Conservation (phyloP, 2,797 vertebrate species). For the Clarias pachynema region DNA sequence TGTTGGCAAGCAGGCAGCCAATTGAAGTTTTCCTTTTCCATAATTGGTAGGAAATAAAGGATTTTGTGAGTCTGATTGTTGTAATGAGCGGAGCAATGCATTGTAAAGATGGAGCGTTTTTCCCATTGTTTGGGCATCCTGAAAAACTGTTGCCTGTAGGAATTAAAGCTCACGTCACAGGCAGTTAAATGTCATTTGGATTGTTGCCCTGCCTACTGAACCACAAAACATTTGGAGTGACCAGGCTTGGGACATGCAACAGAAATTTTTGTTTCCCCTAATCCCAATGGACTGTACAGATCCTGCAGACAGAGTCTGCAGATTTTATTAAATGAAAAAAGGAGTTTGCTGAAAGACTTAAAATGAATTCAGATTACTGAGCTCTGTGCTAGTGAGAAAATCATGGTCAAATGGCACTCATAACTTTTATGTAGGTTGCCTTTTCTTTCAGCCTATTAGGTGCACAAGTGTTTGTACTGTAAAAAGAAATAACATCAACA, state of each 20-base stretch:
- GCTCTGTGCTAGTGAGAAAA: slow-evolving; percentile 4
- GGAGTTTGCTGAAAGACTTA: slow-evolving; percentile 44
- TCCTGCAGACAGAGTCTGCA: slow-evolving; percentile 37
- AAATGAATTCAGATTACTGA: slow-evolving; percentile 26
- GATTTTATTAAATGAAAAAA: slow-evolving; percentile 52
- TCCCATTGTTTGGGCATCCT: slow-evolving; percentile 39
- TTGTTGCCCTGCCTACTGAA: slow-evolving; percentile 36
- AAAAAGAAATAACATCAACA: neutral
- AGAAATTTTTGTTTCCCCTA: slow-evolving; percentile 34
- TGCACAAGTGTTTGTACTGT: neutral
- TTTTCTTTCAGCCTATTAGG: neutral
- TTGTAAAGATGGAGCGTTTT: slow-evolving; percentile 33
- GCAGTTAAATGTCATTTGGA: slow-evolving; percentile 51
- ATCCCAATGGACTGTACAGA: slow-evolving; percentile 60
- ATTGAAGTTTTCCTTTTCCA: slow-evolving; percentile 51
- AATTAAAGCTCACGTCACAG: slow-evolving; percentile 50
- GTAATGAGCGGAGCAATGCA: slow-evolving; percentile 34
- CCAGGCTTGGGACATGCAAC: slow-evolving; percentile 26
- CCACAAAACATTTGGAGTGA: slow-evolving; percentile 31
- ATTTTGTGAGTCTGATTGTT: slow-evolving; percentile 42
- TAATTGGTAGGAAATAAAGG: slow-evolving; percentile 52
- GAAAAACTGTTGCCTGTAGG: slow-evolving; percentile 53
- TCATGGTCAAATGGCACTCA: neutral
- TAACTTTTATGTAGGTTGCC: neutral
- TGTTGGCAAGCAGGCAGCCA: slow-evolving; percentile 41